Evolutionary conservation across 1,140 invertebrate species (phyloP), one percentile per base, ranked within the genome.

Genomic region (Drosophila orosa): DNA sequence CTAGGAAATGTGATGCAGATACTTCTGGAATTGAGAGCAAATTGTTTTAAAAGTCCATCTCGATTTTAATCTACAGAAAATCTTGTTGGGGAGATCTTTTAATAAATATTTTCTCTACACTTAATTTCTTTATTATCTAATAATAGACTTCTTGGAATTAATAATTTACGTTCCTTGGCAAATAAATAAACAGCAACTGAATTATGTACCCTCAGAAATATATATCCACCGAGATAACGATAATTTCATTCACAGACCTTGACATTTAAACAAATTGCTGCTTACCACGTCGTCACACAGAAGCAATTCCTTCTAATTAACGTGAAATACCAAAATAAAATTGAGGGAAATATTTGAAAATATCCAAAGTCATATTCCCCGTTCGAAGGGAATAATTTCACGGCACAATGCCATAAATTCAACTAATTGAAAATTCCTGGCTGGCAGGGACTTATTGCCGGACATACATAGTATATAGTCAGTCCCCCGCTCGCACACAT

Each of bases 371-470:
- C 44, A 39, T 50, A 54, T 54, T n/a, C 39, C 15, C n/a, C n/a
- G 35, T 19, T 47, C 52, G 33, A 10, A 13, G 33, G 67, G 59
- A 62, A 58, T 55, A 74, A 48, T 71, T 84, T 59, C 33, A 52
- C 69, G 58, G 57, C 24, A 45, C 31, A 50, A 29, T 62, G 50
- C 76, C 75, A 82, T 79, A 86, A 82, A 82, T 87, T 82, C 44
- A 48, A 79, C 78, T 86, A 86, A 86, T 86, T 86, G 79, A 87
- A 81, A 87, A 76, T 82, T 76, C 72, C 72, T 78, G 39, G 54
- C 15, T 67, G 56, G 65, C 74, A 85, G 71, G 55, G 57, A 86
- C 65, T 80, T 73, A 71, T 71, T 37, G 62, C 44, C 45, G 33
- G 50, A 24, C 47, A 12, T 10, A 24, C 47, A 12, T 10, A 8